Conservation (phyloP, 2,888 invertebrate species). For the Limenitis camilla region DNA sequence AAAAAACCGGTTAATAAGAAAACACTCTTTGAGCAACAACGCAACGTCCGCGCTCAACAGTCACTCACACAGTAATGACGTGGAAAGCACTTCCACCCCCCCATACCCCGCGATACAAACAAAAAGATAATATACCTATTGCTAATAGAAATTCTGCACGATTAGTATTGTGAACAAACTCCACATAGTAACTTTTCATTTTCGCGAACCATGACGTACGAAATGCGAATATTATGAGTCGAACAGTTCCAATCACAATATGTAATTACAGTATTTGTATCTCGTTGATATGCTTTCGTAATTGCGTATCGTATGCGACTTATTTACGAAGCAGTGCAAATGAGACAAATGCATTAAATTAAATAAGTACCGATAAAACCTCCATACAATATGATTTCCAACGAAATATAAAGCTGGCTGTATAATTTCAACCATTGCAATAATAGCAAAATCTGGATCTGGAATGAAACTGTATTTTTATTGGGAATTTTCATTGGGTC, state of each 20-base stretch:
- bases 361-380: slow-evolving; percentile 8
- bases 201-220: too few species aligned
- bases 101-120: too few species aligned
- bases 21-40: too few species aligned
- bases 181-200: too few species aligned
- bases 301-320: slow-evolving; percentile 5
- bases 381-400: slow-evolving; percentile 8
- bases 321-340: slow-evolving; percentile 3
- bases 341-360: slow-evolving; percentile 2
- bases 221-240: neutral
- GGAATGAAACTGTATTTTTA: slow-evolving; percentile 17
- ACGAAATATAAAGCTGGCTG: slow-evolving; percentile 3
- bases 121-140: too few species aligned
- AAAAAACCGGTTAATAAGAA: too few species aligned
- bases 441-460: slow-evolving; percentile 7
- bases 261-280: slow-evolving; percentile 3
- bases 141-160: too few species aligned
- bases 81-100: too few species aligned
- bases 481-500: slow-evolving; percentile 12
- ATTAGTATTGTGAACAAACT: too few species aligned
- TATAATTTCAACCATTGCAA: slow-evolving; percentile 16
- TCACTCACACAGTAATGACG: too few species aligned
- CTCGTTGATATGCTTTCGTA: neutral
- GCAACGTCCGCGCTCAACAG: too few species aligned
- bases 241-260: neutral